Percentiles rank a stretch among this genome's conserved stretches.
These are phyloP conservation scores for Tetrao urogallus DNA, from an alignment of 2,113 vertebrate genomes.

Conservation along the genomic window DNA sequence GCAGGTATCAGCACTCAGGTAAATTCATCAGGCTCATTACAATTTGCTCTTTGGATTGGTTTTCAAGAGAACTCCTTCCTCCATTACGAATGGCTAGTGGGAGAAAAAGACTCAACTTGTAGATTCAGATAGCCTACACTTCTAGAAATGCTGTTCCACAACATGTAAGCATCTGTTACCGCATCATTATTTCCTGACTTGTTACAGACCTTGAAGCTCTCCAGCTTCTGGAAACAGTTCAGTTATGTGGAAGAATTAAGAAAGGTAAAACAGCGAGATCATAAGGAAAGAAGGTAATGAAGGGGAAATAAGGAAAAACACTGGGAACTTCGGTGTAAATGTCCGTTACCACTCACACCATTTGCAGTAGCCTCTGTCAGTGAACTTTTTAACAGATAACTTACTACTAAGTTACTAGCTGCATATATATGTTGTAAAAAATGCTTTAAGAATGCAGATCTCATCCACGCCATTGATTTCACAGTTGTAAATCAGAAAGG, in stretches of 20 bases:
- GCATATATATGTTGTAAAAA: background rate
- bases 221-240: background rate
- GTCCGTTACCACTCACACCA: fast-evolving
- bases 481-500: background rate
- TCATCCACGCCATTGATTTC: background rate
- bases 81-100: background rate
- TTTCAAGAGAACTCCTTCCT: background rate
- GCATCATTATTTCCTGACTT: background rate
- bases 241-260: background rate
- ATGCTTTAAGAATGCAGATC: background rate
- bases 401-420: background rate
- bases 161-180: background rate
- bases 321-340: background rate
- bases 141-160: background rate
- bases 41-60: background rate
- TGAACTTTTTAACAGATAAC: background rate
- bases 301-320: background rate
- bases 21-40: background rate
- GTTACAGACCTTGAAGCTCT: background rate
- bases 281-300: background rate
- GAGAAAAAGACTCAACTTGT: background rate
- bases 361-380: background rate
- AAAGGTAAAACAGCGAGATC: background rate
- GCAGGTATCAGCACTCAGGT: too few relatives aligned
- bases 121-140: background rate